Evolutionary conservation across 2,113 vertebrate species (phyloP).

Genomic region (Danio rerio): DNA sequence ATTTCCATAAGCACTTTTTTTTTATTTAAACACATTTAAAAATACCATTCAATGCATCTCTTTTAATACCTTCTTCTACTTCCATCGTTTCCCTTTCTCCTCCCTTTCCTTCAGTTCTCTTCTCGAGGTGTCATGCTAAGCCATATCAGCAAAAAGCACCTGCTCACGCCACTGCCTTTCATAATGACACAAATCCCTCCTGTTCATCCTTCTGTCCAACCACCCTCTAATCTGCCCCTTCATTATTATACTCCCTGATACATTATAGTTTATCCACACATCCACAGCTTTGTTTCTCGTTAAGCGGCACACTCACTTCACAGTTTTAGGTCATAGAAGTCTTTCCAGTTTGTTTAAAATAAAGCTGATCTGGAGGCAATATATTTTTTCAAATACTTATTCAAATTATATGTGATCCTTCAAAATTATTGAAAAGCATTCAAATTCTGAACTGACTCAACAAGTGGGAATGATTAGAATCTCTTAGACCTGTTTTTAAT

Average conservation of each 20-base stretch:
- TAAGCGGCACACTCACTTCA: neutral
- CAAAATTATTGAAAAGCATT: neutral
- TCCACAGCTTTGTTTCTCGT: neutral
- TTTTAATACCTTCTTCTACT: neutral
- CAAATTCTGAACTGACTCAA: neutral
- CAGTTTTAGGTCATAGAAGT: constrained; percentile 14
- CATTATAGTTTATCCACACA: constrained; percentile 28
- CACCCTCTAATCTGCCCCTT: neutral
- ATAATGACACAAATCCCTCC: constrained; percentile 16
- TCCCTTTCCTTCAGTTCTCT: neutral
- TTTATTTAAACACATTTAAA: neutral
- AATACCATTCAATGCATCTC: neutral
- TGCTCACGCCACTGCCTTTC: constrained; percentile 8
- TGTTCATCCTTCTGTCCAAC: neutral
- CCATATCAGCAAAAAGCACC: constrained; percentile 3
- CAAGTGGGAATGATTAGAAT: neutral
- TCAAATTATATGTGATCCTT: neutral
- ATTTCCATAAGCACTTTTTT: neutral
- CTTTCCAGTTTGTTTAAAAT: neutral
- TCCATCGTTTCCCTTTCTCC: neutral
- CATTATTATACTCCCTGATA: neutral
- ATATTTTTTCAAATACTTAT: neutral
- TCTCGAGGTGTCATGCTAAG: neutral
- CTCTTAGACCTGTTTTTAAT: too few species aligned
- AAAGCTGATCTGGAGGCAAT: neutral